Evolutionary conservation across 2,113 vertebrate genomes (phyloP), one percentile per base, ranked within the genome.

Genomic region (Passer domesticus): DNA sequence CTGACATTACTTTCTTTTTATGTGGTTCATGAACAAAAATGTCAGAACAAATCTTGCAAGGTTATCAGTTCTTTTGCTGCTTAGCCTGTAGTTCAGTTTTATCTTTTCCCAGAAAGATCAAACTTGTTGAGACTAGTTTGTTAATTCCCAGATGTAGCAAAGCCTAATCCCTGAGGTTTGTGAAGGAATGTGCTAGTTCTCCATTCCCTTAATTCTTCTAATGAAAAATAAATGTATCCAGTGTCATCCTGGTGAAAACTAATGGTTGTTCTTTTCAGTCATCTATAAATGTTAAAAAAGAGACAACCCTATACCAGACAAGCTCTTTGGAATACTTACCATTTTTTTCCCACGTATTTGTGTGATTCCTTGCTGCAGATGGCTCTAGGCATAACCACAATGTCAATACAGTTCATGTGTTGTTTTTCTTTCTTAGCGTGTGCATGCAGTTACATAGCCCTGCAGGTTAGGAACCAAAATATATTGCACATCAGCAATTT

Each of bases 161-260:
- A 96, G 95, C 80, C 90, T 97, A 97, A 97, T 97, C 97, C 95
- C 89, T 92, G 97, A 97, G 97, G 96, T 97, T 97, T 97, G 87
- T 79, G 87, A 93, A 96, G 96, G 97, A 97, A 97, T 97, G 97
- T 96, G 95, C 95, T 97, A 86, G 93, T 89, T 96, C 94, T 94
- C 93, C 92, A 39, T 94, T 96, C 95, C 56, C 76, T 90, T 96
- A 96, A 92, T 87, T 91, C 95, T 97, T 91, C 73, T 87, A 87
- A 96, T 91, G 91, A 89, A 97, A 97, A 95, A 95, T 92, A 97
- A 95, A 92, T 89, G 76, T 89, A 94, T 96, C 89, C 91, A 63
- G 4, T 96, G 84, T 96, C 86, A 84, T 78, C 35, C 73, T 63
- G 84, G 81, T 80, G 80, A 92, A 95, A 95, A 94, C 68, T 68